Evolutionary conservation across 2,888 invertebrate species (phyloP).

Genomic region (Drosophila lacicola): DNA sequence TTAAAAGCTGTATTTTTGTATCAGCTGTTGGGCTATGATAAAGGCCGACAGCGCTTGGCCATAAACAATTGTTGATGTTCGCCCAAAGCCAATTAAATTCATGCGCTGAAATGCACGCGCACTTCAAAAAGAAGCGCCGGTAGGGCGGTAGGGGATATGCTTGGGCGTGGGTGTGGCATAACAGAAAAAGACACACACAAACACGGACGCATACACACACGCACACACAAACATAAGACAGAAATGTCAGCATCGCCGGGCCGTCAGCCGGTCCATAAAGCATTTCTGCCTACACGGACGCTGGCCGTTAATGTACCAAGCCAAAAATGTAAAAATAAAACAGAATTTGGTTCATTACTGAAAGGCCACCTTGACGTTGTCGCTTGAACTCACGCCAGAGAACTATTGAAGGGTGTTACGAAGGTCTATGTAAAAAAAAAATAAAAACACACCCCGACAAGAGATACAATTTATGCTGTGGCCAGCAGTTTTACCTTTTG

Average conservation of each 20-base stretch:
- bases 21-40: slow-evolving; percentile 56
- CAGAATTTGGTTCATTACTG: slow-evolving; percentile 77
- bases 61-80: slow-evolving; percentile 68
- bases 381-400: slow-evolving; percentile 74
- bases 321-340: slow-evolving; percentile 66
- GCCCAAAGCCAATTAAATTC: slow-evolving; percentile 73
- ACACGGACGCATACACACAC: neutral
- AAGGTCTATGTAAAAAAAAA: slow-evolving; percentile 49
- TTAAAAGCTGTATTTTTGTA: slow-evolving; percentile 21
- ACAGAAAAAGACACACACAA: slow-evolving; percentile 16
- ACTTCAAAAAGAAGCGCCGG: slow-evolving; percentile 48
- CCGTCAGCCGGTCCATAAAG: slow-evolving; percentile 72
- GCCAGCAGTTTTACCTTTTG: slow-evolving; percentile 4
- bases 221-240: slow-evolving; percentile 11
- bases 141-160: slow-evolving; percentile 8
- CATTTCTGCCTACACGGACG: slow-evolving; percentile 48
- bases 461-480: slow-evolving; percentile 1
- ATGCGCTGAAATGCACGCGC: slow-evolving; percentile 67
- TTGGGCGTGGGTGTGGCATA: slow-evolving; percentile 20
- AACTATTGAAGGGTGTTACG: slow-evolving; percentile 73
- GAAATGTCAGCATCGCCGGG: slow-evolving; percentile 47
- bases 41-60: slow-evolving; percentile 47
- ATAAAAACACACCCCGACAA: neutral
- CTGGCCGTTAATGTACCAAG: slow-evolving; percentile 59
- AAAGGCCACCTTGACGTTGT: slow-evolving; percentile 76